phyloP scores from a whole-genome alignment of 2,888 invertebrate species.

The Tipula unca region DNA sequence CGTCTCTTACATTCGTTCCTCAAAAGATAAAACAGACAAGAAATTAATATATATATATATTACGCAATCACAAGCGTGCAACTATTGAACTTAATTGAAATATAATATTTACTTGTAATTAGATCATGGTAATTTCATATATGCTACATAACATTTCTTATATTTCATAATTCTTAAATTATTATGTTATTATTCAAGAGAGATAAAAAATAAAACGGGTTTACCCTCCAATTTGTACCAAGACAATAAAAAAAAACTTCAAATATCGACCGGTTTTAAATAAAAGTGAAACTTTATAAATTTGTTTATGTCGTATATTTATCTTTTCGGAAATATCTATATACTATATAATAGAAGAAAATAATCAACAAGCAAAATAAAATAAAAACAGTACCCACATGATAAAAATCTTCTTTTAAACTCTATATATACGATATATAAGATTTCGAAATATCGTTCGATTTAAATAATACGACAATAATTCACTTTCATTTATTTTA shows the following conservation, averaged over 20 bases:
- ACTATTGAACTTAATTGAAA: background rate
- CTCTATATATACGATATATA: too few species aligned
- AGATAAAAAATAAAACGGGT: background rate
- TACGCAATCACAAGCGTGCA: background rate
- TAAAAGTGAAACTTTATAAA: conserved; percentile 8
- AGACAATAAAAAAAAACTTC: background rate
- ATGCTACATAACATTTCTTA: background rate
- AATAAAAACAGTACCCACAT: background rate
- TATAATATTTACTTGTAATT: background rate
- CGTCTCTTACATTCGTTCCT: background rate
- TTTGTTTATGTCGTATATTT: background rate
- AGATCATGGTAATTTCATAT: background rate
- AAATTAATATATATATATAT: background rate
- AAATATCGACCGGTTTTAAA: conserved; percentile 14
- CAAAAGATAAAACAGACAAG: background rate
- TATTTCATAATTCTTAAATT: background rate
- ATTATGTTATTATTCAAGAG: background rate
- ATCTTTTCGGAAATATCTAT: background rate
- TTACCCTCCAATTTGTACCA: background rate
- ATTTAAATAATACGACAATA: background rate
- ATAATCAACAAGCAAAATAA: too few species aligned
- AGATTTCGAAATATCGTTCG: background rate
- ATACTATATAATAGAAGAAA: background rate
- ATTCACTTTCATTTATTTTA: background rate
- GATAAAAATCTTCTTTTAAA: background rate